These are phyloP conservation scores for Nothoprocta pentlandii DNA, from an alignment of 2,113 vertebrate species.

Conservation along the genomic window DNA sequence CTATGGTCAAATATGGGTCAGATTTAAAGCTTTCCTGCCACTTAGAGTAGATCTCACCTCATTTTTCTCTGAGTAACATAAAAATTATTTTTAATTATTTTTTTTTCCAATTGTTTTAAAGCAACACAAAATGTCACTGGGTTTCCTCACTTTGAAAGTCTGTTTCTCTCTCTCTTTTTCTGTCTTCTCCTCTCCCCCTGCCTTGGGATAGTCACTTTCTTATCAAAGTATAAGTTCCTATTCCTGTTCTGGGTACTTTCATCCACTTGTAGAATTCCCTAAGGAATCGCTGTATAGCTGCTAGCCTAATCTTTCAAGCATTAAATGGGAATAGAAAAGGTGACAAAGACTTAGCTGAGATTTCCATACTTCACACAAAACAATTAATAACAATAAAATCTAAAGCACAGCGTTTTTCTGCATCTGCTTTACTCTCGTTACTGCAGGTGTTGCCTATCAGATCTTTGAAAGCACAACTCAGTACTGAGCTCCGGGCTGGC, in stretches of 20 bases:
- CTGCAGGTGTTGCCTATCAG: neutral
- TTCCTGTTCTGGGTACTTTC: conserved; percentile 1
- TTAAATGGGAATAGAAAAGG: conserved; percentile 6
- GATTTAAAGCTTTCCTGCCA: neutral
- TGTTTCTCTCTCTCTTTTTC: neutral
- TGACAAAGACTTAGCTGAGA: neutral
- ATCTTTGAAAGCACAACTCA: neutral
- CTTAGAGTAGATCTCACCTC: neutral
- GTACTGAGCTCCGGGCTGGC: neutral
- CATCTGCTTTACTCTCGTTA: neutral
- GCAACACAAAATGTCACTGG: neutral
- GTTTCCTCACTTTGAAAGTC: neutral
- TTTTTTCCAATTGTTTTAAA: neutral
- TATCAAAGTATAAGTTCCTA: neutral
- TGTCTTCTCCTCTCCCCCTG: neutral
- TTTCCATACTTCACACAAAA: neutral
- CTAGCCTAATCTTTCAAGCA: conserved; percentile 1
- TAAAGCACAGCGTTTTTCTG: neutral
- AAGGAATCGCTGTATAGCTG: neutral
- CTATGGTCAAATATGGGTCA: neutral
- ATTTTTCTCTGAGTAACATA: neutral
- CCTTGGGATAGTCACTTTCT: neutral
- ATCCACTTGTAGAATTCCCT: conserved; percentile 7
- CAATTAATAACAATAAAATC: neutral
- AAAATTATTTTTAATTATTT: neutral